Conservation (phyloP, 2,888 invertebrate species). For the Erebia ligea region DNA sequence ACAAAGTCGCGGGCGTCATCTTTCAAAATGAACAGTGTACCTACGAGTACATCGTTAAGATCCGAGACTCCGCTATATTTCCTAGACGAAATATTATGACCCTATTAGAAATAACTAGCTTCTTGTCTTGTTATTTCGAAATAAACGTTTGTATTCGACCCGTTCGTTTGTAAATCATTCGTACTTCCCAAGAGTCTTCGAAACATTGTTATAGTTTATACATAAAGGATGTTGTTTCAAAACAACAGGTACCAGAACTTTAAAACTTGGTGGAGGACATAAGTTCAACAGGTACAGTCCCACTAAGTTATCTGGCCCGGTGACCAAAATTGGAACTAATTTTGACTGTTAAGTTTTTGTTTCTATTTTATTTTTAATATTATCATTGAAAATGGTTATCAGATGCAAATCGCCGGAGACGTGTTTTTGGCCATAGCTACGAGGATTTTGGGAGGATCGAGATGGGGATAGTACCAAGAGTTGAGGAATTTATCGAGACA, state of each 20-base stretch:
- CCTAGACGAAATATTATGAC: constrained; percentile 35
- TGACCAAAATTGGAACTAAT: no score
- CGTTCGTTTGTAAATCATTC: not conserved
- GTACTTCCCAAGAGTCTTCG: not conserved
- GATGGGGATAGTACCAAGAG: no score
- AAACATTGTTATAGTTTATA: not conserved
- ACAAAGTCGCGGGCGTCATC: not conserved
- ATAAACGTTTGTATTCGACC: constrained; percentile 18
- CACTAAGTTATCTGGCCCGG: no score
- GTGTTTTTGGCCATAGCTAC: no score
- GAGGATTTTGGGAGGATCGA: no score
- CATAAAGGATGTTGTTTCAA: not conserved
- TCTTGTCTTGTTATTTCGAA: constrained; percentile 25
- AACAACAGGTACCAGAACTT: not conserved
- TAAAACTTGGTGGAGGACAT: no score
- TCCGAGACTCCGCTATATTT: not conserved
- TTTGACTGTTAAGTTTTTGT: no score
- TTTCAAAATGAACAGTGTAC: not conserved
- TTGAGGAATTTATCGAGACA: no score
- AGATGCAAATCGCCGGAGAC: no score
- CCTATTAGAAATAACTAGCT: constrained; percentile 34
- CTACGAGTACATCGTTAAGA: constrained; percentile 7
- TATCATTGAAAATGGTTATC: no score
- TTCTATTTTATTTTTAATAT: no score
- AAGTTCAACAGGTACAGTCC: no score